Evolutionary conservation across 2,888 invertebrate species (phyloP).

Genomic region (Dorcus hopei): DNA sequence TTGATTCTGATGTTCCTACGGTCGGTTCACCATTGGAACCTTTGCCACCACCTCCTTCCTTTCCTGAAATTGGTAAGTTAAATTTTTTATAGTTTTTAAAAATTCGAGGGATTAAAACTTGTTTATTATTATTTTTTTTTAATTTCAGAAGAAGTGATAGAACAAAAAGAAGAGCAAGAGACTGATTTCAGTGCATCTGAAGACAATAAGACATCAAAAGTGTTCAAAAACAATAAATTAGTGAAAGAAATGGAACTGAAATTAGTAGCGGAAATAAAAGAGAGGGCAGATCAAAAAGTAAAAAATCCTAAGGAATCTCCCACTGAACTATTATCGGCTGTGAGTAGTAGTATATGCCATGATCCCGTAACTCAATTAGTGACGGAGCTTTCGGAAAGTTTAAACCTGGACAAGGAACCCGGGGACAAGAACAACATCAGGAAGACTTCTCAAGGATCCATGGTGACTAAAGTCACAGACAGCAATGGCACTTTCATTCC

Average conservation of each 20-base stretch:
- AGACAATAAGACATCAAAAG: constrained; percentile 44
- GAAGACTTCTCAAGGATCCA: constrained; percentile 30
- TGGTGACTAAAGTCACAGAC: constrained; percentile 15
- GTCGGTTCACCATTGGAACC: constrained; percentile 52
- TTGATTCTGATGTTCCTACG: constrained; percentile 50
- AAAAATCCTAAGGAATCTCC: constrained; percentile 57
- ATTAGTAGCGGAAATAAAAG: constrained; percentile 80
- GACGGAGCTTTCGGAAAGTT: constrained; percentile 80
- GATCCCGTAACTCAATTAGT: constrained; percentile 80
- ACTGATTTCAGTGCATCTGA: constrained; percentile 26
- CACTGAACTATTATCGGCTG: constrained; percentile 39
- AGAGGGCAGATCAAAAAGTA: constrained; percentile 66
- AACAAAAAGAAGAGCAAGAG: constrained; percentile 20
- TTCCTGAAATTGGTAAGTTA: constrained; percentile 40
- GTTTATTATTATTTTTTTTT: not conserved
- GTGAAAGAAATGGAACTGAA: constrained; percentile 84
- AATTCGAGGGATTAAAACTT: no score
- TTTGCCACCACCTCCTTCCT: constrained; percentile 43
- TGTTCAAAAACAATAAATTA: constrained; percentile 54
- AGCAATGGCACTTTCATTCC: constrained; percentile 55
- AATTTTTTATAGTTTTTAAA: not conserved
- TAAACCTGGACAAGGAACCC: constrained; percentile 61
- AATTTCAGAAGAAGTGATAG: constrained; percentile 18
- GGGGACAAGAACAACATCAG: constrained; percentile 47
- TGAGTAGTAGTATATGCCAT: constrained; percentile 55